These are phyloP conservation scores for Basileuterus tristriatus DNA, from an alignment of 2,797 vertebrate species.

Conservation along the genomic window DNA sequence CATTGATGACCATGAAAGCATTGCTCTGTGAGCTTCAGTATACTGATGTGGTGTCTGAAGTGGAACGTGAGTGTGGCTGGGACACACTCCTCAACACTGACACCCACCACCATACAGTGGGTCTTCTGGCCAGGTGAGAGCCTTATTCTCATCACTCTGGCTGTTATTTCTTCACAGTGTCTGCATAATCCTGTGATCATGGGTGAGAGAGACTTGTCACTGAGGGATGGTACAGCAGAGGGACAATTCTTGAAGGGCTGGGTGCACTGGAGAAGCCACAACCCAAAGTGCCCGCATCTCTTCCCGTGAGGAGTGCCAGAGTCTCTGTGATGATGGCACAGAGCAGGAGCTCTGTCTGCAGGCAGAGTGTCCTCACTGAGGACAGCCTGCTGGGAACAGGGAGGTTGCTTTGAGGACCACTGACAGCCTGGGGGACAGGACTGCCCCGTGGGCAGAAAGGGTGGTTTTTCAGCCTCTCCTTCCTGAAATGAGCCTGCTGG, in stretches of 20 bases:
- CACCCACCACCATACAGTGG: background rate
- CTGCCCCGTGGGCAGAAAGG: background rate
- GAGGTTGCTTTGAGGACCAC: too few relatives aligned
- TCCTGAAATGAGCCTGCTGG: background rate
- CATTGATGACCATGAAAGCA: background rate
- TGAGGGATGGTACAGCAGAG: background rate
- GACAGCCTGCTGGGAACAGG: background rate
- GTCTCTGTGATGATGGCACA: background rate
- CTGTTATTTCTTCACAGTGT: background rate
- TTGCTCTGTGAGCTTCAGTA: background rate
- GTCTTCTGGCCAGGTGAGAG: background rate
- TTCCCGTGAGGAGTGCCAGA: rapidly evolving
- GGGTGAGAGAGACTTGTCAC: background rate
- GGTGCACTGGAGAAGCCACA: background rate
- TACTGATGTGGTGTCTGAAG: background rate
- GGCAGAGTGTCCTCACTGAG: background rate
- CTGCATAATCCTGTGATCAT: background rate
- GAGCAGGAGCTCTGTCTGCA: background rate
- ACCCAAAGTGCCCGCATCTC: too few relatives aligned
- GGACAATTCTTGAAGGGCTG: background rate
- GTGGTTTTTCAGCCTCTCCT: background rate
- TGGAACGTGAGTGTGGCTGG: background rate
- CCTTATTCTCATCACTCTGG: background rate
- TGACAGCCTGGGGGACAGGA: background rate
- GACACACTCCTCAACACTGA: background rate